These are phyloP conservation scores for Syngnathoides biaculeatus DNA, from an alignment of 2,113 vertebrate species.

Conservation along the genomic window DNA sequence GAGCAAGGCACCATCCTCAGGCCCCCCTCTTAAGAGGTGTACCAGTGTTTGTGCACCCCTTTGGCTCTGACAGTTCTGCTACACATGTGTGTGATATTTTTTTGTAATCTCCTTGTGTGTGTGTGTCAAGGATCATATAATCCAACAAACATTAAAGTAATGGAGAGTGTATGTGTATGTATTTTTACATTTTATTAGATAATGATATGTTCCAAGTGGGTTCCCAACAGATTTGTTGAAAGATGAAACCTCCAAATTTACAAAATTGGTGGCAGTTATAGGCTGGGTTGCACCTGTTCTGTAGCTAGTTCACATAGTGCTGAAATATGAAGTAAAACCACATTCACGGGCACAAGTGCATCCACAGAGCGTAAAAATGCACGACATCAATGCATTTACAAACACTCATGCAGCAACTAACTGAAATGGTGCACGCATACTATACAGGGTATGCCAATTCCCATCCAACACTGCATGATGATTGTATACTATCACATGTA, in stretches of 20 bases:
- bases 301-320: slow-evolving; percentile 8
- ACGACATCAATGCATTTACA: not conserved
- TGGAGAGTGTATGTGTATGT: not conserved
- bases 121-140: too few species aligned
- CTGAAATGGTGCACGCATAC: not conserved
- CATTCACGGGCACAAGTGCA: slow-evolving; percentile 14
- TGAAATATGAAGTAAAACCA: slow-evolving; percentile 15
- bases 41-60: too few species aligned
- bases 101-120: too few species aligned
- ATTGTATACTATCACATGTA: not conserved
- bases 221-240: slow-evolving; percentile 42
- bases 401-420: not conserved
- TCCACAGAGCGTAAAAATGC: not conserved
- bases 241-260: slow-evolving; percentile 59
- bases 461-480: not conserved
- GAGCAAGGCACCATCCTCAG: too few species aligned
- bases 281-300: slow-evolving; percentile 38
- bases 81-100: too few species aligned
- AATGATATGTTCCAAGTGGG: not conserved
- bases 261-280: slow-evolving; percentile 62
- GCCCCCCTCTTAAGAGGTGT: too few species aligned
- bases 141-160: too few species aligned
- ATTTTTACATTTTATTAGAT: not conserved
- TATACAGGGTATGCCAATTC: not conserved
- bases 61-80: too few species aligned